Base-by-base conservation (phyloP, 2,797 vertebrate genomes). In the Gouania willdenowi region DNA sequence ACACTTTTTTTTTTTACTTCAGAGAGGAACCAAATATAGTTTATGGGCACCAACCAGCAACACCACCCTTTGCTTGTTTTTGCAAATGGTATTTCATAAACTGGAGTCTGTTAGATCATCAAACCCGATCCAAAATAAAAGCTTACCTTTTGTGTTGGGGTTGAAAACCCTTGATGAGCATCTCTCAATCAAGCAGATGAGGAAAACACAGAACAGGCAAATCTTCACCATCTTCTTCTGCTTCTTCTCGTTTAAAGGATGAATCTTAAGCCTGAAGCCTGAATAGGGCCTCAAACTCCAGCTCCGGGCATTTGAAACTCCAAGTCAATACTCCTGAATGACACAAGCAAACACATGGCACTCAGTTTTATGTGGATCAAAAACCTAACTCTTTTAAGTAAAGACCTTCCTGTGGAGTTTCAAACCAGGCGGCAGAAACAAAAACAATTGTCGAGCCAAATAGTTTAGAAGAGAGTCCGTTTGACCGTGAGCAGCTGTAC, bases 111-210 rank as follows among this genome's bases (percentile, higher is more conserved):
- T n/a, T n/a, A n/a, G n/a, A n/a, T n/a, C n/a, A n/a, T n/a, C n/a
- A n/a, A n/a, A n/a, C n/a, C n/a, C n/a, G n/a, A n/a, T n/a, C n/a
- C n/a, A n/a, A n/a, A n/a, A n/a, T n/a, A n/a, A n/a, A n/a, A n/a
- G n/a, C 45, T 41, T 72, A 90, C 88, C 84, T 86, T 79, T 86
- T 12, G 32, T 38, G 45, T 70, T 60, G 6, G 54, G 62, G 1
- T 69, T 48, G 0, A 71, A 22, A 22, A 41, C 43, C 40, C 66
- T 75, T 33, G 67, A 17, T 0, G 53, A 46, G 13, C 57, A 45
- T 13, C 31, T 20, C 26, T 75, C 63, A 31, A 33, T 42, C 50
- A 83, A 30, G 32, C 72, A 80, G 41, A 87, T 48, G 48, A 81
- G 47, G 15, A 82, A 44, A 9, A 84, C 9, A 13, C 72, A 76